Base-by-base conservation (phyloP, 2,113 vertebrate genomes). In the Budorcas taxicolor region DNA sequence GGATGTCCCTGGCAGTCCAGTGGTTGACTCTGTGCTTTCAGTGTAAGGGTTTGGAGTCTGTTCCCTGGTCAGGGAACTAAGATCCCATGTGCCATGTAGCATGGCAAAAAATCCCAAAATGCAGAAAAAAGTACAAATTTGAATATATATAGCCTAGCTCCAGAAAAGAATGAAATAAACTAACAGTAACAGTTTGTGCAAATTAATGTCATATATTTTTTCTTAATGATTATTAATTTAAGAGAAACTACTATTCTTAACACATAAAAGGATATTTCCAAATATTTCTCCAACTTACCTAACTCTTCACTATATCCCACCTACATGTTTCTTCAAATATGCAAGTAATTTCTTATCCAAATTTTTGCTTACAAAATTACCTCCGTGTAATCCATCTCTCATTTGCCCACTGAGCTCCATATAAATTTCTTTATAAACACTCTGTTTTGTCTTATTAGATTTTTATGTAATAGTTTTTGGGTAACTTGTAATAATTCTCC, bases 201-300 rank as follows among this genome's bases (percentile, higher is more conserved):
- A 87, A 62, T 83, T 78, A 21, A 47, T 23, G 9, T 15, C 21
- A 52, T 29, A 17, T 40, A 33, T 64, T 71, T 47, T 91, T 64
- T n/a, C 43, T 86, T n/a, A 74, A 55, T 91, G 7, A 91, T 71
- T 55, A 58, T 93, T 67, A 58, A 87, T 55, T 89, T 52, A 90
- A 57, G 6, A n/a, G 2, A 76, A 96, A 55, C 36, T 57, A 45
- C 3, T 43, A 13, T 74, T 36, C 6, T 90, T 36, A 87, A 27
- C 14, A 36, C 4, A 47, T 23, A 57, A 62, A 80, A 6, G 7
- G 43, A 3, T 90, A 90, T 60, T 94, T 92, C 4, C 40, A 81
- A 53, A 7, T 45, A 43, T 85, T 86, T 97, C 14, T 47, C 13
- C 9, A 74, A 6, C 1, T 58, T 14, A 27, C n/a, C 15, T 71